Evolutionary conservation across 2,113 vertebrate genomes (phyloP).

Genomic region (Symphodus melops): DNA sequence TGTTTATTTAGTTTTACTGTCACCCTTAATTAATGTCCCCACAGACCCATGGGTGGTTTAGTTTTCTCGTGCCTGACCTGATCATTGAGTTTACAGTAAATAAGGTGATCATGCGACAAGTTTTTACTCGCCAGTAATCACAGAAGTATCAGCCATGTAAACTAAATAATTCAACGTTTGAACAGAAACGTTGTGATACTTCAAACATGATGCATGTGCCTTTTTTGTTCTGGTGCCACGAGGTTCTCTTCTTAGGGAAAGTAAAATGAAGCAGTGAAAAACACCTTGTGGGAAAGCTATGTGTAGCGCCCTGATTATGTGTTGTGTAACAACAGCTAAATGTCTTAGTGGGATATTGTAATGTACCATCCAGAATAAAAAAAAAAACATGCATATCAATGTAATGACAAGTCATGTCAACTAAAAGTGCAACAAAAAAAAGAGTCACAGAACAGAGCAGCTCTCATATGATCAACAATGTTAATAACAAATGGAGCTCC

Average conservation of each 20-base stretch:
- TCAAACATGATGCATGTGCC: not conserved
- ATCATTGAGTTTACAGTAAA: not conserved
- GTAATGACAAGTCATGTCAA: not conserved
- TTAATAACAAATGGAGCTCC: not conserved
- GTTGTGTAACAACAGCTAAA: constrained; percentile 1
- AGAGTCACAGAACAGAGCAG: constrained; percentile 20
- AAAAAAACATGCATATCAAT: too few relatives aligned
- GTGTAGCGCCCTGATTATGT: not conserved
- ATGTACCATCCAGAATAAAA: not conserved
- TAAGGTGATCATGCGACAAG: not conserved
- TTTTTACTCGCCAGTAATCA: not conserved
- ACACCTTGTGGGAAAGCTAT: not conserved
- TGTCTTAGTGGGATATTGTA: not conserved
- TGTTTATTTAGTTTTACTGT: not conserved
- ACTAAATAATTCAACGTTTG: not conserved
- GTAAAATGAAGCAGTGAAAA: not conserved
- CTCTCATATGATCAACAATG: constrained; percentile 13
- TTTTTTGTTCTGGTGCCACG: too few relatives aligned
- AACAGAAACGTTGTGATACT: not conserved
- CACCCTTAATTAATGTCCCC: not conserved
- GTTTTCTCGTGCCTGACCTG: not conserved
- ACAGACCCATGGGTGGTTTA: not conserved
- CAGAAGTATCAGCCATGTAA: not conserved
- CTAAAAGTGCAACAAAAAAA: constrained; percentile 29
- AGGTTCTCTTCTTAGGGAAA: not conserved